phyloP scores from a whole-genome alignment of 1,140 invertebrate genomes.

The Scaptomyza pallida region DNA sequence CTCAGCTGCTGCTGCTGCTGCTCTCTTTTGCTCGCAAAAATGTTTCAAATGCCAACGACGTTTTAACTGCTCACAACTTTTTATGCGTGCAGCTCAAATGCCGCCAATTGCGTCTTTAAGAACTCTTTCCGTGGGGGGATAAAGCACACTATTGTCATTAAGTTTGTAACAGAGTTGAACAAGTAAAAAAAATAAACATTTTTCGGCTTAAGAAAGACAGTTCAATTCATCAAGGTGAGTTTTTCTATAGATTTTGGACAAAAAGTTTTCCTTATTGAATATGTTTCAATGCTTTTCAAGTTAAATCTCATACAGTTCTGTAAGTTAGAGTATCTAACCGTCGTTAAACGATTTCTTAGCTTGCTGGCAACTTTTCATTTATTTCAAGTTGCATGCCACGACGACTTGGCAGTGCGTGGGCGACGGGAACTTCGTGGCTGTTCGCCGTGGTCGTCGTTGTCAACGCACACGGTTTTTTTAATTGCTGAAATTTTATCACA shows the following conservation, averaged over 20 bases:
- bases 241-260: too few species aligned
- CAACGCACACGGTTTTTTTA: conserved; percentile 80
- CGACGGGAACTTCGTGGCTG: neutral
- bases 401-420: conserved; percentile 28
- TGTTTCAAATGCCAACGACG: conserved; percentile 78
- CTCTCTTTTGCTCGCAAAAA: conserved; percentile 42
- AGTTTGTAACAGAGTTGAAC: neutral
- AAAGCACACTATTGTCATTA: neutral
- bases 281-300: too few species aligned
- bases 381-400: conserved; percentile 71
- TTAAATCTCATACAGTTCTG: neutral
- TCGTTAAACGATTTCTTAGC: conserved; percentile 8
- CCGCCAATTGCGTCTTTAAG: conserved; percentile 33
- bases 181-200: neutral
- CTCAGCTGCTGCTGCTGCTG: conserved; percentile 58
- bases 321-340: conserved; percentile 39
- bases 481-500: conserved; percentile 83
- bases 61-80: conserved; percentile 77
- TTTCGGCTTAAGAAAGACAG: too few species aligned
- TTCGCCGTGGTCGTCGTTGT: conserved; percentile 56
- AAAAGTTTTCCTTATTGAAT: too few species aligned
- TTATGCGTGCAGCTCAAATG: conserved; percentile 54
- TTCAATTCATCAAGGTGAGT: too few species aligned
- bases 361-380: conserved; percentile 32
- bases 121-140: conserved; percentile 2